Percentiles rank a stretch among this genome's conserved stretches.
phyloP scores from a whole-genome alignment of 2,113 vertebrate species.

The Pachyramphus minor region DNA sequence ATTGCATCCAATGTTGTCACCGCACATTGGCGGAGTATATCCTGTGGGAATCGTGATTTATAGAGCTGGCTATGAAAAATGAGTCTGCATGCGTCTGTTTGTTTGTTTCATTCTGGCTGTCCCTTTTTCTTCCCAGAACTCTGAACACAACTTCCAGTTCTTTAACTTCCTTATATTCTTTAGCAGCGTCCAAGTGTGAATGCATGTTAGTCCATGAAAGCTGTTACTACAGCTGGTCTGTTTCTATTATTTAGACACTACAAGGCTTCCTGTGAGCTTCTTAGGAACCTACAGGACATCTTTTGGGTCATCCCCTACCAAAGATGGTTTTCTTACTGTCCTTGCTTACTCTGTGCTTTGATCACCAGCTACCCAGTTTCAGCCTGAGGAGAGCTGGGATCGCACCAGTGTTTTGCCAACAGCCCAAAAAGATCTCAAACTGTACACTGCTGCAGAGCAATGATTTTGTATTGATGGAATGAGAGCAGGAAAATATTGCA shows the following conservation, averaged over 20 bases:
- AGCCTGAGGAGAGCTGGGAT: not conserved
- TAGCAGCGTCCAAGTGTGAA: not conserved
- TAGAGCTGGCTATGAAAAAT: not conserved
- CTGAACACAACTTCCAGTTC: not conserved
- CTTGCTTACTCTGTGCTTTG: not conserved
- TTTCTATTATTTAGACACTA: not conserved
- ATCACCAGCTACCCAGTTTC: not conserved
- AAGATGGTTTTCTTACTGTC: not conserved
- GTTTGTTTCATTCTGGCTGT: not conserved
- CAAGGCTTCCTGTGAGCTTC: not conserved
- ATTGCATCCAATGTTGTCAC: not conserved
- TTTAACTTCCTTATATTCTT: not conserved
- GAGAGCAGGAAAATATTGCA: not conserved
- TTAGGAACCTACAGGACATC: not conserved
- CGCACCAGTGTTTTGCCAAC: not conserved
- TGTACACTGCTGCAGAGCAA: not conserved
- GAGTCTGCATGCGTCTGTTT: not conserved
- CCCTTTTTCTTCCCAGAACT: not conserved
- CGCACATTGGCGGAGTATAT: not conserved
- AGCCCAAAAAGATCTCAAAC: not conserved
- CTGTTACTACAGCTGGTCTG: not conserved
- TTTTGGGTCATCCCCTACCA: not conserved
- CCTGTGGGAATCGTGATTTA: not conserved
- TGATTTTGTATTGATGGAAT: not conserved
- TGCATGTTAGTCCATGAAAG: not conserved